These are phyloP conservation scores for Coenonympha glycerion DNA, from an alignment of 2,888 invertebrate genomes.

Conservation along the genomic window DNA sequence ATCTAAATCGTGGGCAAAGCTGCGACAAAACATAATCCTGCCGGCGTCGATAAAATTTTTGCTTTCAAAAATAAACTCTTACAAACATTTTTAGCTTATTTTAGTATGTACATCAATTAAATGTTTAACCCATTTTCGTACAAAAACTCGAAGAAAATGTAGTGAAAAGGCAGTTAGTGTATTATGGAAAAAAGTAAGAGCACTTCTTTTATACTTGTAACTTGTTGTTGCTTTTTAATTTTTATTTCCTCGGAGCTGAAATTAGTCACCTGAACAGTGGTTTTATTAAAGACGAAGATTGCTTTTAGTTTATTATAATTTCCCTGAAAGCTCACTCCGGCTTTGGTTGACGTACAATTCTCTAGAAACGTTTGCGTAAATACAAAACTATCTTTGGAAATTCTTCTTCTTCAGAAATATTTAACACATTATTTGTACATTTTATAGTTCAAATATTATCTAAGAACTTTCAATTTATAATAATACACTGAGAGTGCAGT, in stretches of 20 bases:
- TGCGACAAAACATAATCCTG: no score
- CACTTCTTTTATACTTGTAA: constrained; percentile 18
- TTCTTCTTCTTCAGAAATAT: not conserved
- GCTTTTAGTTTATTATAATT: constrained; percentile 4
- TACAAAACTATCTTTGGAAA: no score
- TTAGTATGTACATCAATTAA: no score
- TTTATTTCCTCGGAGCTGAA: constrained; percentile 14
- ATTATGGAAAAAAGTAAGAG: constrained; percentile 15
- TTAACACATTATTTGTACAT: no score
- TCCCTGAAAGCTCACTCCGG: not conserved
- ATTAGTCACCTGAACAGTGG: constrained; percentile 10
- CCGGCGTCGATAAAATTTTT: no score
- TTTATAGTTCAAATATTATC: no score
- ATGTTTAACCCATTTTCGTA: no score
- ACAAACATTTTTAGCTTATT: no score
- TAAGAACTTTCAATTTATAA: no score
- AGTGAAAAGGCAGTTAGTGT: not conserved
- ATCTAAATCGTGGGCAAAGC: no score
- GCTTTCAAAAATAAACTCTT: not conserved
- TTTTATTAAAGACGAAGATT: not conserved
- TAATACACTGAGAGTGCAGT: no score
- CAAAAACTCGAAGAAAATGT: constrained; percentile 7
- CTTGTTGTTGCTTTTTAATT: constrained; percentile 24
- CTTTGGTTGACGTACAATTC: not conserved
- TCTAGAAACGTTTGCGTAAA: not conserved